A percentile compares a stretch with the other conserved stretches of the same genome.
These are phyloP conservation scores for Hypotaenidia philippensis DNA, from an alignment of 2,797 vertebrate genomes.

Conservation along the genomic window DNA sequence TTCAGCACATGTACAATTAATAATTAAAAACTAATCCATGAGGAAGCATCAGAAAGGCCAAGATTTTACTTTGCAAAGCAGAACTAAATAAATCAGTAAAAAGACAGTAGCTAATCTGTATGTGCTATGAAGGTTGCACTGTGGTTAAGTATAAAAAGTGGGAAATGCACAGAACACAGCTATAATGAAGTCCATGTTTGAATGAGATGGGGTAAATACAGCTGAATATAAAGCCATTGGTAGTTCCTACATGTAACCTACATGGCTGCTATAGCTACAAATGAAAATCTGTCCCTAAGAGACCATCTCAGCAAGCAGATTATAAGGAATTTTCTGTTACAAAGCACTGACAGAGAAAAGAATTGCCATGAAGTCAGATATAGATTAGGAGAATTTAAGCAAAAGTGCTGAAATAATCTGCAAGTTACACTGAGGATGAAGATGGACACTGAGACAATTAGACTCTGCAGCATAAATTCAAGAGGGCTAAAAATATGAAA, in stretches of 20 bases:
- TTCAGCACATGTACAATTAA: neutral
- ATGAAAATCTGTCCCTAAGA: neutral
- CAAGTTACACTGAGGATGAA: neutral
- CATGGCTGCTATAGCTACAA: neutral
- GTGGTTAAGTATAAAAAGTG: neutral
- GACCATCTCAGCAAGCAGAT: neutral
- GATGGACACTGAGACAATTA: neutral
- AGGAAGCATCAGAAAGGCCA: neutral
- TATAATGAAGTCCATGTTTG: neutral
- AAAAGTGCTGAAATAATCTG: neutral
- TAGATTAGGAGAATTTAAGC: neutral
- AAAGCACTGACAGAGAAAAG: neutral
- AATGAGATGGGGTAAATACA: neutral
- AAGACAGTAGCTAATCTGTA: neutral
- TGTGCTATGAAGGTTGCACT: neutral
- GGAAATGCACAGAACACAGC: neutral
- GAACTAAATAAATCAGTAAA: neutral
- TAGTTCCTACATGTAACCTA: neutral
- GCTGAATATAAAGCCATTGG: neutral
- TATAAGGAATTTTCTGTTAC: neutral
- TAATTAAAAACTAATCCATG: neutral
- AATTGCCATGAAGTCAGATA: neutral
- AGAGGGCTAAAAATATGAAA: neutral
- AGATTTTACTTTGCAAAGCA: neutral
- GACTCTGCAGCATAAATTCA: neutral